These are phyloP conservation scores for Thymelicus acteon DNA, from an alignment of 2,888 invertebrate genomes.

Conservation along the genomic window DNA sequence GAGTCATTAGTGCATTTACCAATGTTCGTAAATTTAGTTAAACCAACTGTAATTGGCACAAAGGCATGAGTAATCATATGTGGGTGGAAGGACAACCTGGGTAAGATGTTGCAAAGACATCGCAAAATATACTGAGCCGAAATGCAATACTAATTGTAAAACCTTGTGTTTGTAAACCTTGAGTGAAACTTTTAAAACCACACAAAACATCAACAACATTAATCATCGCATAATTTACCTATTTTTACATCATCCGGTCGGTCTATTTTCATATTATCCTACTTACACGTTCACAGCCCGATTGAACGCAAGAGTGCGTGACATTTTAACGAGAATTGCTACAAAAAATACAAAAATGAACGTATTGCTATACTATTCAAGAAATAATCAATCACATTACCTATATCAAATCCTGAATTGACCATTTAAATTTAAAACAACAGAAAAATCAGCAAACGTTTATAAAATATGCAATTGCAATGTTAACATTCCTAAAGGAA, in stretches of 20 bases:
- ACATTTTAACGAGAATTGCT: slow-evolving; percentile 59
- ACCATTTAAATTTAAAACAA: neutral
- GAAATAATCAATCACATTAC: neutral
- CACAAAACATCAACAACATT: slow-evolving; percentile 23
- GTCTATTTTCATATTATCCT: slow-evolving; percentile 48
- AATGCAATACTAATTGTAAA: slow-evolving; percentile 1
- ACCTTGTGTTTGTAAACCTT: neutral
- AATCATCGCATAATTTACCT: slow-evolving; percentile 41
- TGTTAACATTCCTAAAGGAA: neutral
- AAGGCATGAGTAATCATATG: slow-evolving; percentile 38
- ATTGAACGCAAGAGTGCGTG: slow-evolving; percentile 60
- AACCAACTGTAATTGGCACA: slow-evolving; percentile 29
- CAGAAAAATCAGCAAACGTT: neutral
- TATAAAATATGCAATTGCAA: neutral
- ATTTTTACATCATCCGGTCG: slow-evolving; percentile 44
- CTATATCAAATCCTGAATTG: neutral
- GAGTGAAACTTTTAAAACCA: slow-evolving; percentile 6
- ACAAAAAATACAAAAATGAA: slow-evolving; percentile 3
- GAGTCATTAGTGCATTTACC: neutral
- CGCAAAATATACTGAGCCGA: slow-evolving; percentile 16
- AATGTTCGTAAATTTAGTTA: slow-evolving; percentile 18
- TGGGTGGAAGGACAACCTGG: slow-evolving; percentile 26
- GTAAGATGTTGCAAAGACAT: slow-evolving; percentile 22
- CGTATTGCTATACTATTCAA: neutral
- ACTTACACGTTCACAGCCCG: slow-evolving; percentile 55